Percentiles rank a stretch among this genome's conserved stretches.
These are phyloP conservation scores for Chrysodeixis includens DNA, from an alignment of 2,888 invertebrate species.

Conservation along the genomic window DNA sequence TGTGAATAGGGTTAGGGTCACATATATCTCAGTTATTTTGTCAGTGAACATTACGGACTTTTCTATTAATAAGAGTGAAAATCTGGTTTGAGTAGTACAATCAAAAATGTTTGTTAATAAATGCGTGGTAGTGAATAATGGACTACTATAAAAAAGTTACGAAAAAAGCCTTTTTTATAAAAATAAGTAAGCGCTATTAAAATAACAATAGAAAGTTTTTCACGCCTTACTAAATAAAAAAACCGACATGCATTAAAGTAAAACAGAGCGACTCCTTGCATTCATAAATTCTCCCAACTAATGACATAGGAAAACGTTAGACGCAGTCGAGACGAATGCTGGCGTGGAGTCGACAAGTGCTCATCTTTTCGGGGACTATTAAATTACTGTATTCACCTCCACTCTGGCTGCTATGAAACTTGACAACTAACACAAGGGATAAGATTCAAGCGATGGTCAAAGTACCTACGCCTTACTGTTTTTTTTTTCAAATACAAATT, in stretches of 20 bases:
- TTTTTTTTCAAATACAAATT: too few relatives aligned
- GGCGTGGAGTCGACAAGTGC: conserved; percentile 64
- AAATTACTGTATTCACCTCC: conserved; percentile 76
- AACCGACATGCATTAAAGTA: conserved; percentile 11
- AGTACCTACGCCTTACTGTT: too few relatives aligned
- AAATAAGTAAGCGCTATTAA: not conserved
- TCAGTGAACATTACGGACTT: not conserved
- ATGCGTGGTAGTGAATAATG: too few relatives aligned
- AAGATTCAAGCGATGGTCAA: conserved; percentile 14
- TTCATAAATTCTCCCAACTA: conserved; percentile 32
- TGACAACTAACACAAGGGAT: conserved; percentile 46
- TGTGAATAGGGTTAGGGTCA: not conserved
- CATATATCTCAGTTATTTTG: not conserved
- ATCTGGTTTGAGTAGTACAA: too few relatives aligned
- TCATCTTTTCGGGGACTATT: conserved; percentile 75
- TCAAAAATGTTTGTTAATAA: too few relatives aligned
- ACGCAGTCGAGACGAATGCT: conserved; percentile 48
- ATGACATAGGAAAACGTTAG: conserved; percentile 44
- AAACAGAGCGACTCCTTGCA: conserved; percentile 24
- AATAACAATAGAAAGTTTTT: not conserved
- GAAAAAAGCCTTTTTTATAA: too few relatives aligned
- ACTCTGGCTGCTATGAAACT: conserved; percentile 60
- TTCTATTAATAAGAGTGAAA: too few relatives aligned
- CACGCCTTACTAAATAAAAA: not conserved
- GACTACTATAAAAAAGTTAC: too few relatives aligned